phyloP scores from a whole-genome alignment of 1,140 invertebrate species.

The Hylyphantes graminicola region DNA sequence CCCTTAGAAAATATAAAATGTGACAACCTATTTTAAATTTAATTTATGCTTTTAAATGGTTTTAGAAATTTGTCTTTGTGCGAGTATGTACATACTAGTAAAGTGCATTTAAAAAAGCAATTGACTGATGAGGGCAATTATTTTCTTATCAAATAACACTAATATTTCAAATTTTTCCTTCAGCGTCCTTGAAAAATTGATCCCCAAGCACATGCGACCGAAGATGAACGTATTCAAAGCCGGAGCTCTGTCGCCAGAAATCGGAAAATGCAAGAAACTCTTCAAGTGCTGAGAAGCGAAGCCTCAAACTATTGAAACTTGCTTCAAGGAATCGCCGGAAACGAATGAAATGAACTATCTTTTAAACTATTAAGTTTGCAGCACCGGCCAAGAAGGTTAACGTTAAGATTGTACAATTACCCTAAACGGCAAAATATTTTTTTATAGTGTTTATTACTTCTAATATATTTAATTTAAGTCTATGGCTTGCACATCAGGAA shows the following conservation, averaged over 20 bases:
- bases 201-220: constrained; percentile 63
- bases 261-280: constrained; percentile 63
- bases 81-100: too few relatives aligned
- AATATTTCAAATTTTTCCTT: neutral
- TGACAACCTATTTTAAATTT: too few relatives aligned
- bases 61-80: too few relatives aligned
- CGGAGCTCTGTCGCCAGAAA: constrained; percentile 62
- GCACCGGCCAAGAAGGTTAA: constrained; percentile 46
- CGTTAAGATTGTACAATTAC: neutral
- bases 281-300: constrained; percentile 63
- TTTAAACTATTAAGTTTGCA: neutral
- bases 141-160: too few relatives aligned
- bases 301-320: neutral
- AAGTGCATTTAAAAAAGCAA: too few relatives aligned
- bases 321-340: neutral
- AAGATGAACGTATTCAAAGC: constrained; percentile 64
- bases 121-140: too few relatives aligned
- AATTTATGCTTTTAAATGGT: too few relatives aligned
- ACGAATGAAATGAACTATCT: constrained; percentile 40
- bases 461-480: too few relatives aligned
- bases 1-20: too few relatives aligned
- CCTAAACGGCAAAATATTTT: too few relatives aligned
- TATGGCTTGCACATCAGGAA: too few relatives aligned
- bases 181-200: constrained; percentile 64
- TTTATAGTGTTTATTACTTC: too few relatives aligned